Evolutionary conservation across 2,797 vertebrate genomes (phyloP), one percentile per base, ranked within the genome.

Genomic region (Simalia tracyae): DNA sequence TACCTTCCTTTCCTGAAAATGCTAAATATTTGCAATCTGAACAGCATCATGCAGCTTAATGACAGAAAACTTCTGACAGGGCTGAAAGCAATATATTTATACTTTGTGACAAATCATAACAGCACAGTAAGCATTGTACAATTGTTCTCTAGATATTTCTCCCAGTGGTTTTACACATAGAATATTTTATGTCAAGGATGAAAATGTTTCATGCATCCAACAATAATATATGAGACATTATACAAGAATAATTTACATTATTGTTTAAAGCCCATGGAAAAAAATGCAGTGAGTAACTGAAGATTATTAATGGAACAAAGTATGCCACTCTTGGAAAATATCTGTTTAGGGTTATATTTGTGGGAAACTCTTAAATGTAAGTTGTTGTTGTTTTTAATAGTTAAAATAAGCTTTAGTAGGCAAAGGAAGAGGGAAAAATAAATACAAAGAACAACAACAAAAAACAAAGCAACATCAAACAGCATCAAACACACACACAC

Each of bases 221-320:
- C 10, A 26, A 4, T 28, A 57, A 3, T 12, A 5, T 14, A 7
- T 31, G 87, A 92, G 3, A 7, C 24, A 3, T 54, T 12, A 42
- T 0, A 2, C 9, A 50, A 54, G 68, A 28, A 2, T 10, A 72
- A 0, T 0, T 0, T 6, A 54, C 1, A 12, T 92, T 91, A 68
- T 68, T 50, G 54, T 22, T 46, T 1, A 61, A 93, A 90, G 17
- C 5, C 6, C 64, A 46, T 87, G 66, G 61, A 36, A 26, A 91
- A 86, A 59, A 12, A 28, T 90, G 66, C 42, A 56, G n/a, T 12
- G 28, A 0, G n/a, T 61, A 2, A 36, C 19, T 84, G 0, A 46
- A 91, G 0, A 0, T 72, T 3, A 24, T 90, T 31, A 2, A 85
- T n/a, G 63, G 28, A 5, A n/a, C 66, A 90, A 89, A 22, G 50